Evolutionary conservation across 2,797 vertebrate genomes (phyloP).

Genomic region (Corythornis leucogaster): DNA sequence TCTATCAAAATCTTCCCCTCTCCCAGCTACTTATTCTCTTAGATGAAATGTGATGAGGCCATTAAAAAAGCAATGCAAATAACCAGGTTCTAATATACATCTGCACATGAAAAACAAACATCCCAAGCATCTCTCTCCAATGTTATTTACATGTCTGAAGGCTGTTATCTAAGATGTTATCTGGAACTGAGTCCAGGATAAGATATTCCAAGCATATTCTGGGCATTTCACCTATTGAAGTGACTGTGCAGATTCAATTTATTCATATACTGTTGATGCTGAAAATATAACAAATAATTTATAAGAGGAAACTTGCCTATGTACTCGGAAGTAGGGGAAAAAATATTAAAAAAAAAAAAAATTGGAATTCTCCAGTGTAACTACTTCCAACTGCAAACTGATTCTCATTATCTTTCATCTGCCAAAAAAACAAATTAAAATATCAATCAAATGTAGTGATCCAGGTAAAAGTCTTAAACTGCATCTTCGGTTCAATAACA

Average conservation of each 20-base stretch:
- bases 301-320: neutral
- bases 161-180: neutral
- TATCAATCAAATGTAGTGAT: constrained; percentile 43
- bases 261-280: neutral
- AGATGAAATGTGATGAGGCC: neutral
- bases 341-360: neutral
- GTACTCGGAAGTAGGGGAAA: neutral
- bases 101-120: neutral
- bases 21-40: neutral
- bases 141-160: constrained; percentile 21
- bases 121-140: neutral
- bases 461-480: constrained; percentile 41
- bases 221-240: neutral
- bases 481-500: constrained; percentile 13
- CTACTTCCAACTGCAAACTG: neutral
- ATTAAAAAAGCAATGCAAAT: neutral
- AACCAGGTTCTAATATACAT: neutral
- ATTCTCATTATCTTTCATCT: constrained; percentile 39
- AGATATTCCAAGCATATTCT: neutral
- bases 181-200: neutral
- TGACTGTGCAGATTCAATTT: neutral
- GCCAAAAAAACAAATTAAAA: constrained; percentile 54
- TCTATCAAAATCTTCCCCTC: neutral
- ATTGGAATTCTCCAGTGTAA: constrained; percentile 15
- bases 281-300: neutral